phyloP scores from a whole-genome alignment of 2,888 invertebrate species.

The Spodoptera exigua region DNA sequence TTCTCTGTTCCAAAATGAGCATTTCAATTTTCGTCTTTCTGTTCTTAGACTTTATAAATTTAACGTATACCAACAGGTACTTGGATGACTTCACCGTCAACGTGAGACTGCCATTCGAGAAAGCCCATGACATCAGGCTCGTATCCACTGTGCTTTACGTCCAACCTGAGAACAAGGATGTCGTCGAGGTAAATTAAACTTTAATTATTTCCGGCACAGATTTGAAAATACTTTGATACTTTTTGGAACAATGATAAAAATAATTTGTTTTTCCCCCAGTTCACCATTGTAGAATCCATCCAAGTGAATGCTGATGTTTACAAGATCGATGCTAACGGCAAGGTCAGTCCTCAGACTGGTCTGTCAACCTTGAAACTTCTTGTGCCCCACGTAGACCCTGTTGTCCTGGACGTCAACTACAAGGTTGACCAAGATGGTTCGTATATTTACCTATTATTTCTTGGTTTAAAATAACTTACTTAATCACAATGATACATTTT shows the following conservation, averaged over 20 bases:
- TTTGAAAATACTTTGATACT: no score
- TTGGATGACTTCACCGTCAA: constrained; percentile 83
- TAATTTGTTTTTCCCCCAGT: constrained; percentile 59
- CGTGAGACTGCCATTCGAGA: constrained; percentile 88
- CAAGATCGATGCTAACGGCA: constrained; percentile 82
- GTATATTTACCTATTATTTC: constrained; percentile 13
- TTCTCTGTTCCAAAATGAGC: no score
- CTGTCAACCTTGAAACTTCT: constrained; percentile 77
- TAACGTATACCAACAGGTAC: constrained; percentile 69
- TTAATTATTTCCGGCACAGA: not conserved
- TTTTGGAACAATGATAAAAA: no score
- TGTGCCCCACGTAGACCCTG: constrained; percentile 84
- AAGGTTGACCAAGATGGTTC: constrained; percentile 77
- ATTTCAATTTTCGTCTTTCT: no score
- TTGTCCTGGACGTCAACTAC: constrained; percentile 81
- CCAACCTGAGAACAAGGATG: constrained; percentile 78
- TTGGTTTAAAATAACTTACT: no score
- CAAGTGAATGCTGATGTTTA: constrained; percentile 88
- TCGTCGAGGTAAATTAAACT: constrained; percentile 69
- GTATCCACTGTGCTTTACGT: constrained; percentile 73
- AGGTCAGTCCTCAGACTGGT: constrained; percentile 73
- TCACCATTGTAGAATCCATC: constrained; percentile 74
- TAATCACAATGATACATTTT: no score
- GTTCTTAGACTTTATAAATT: not conserved
- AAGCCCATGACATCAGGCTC: constrained; percentile 88